Percentiles rank a stretch among this genome's conserved stretches.
Evolutionary conservation across 2,888 invertebrate species (phyloP).

Genomic region (Drosophila ochracea): DNA sequence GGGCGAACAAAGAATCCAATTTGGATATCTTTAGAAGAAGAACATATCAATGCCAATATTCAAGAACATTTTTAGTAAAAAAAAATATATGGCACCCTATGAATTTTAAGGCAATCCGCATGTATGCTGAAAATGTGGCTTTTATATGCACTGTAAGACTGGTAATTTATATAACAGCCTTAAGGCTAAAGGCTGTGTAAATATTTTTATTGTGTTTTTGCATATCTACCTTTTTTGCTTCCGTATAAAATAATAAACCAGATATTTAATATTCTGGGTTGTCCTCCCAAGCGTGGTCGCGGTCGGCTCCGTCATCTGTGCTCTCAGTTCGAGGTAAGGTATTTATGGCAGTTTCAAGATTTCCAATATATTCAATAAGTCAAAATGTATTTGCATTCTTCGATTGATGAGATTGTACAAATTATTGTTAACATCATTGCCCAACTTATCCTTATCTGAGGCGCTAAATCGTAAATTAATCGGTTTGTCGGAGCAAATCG

Average conservation of each 20-base stretch:
- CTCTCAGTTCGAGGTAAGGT: neutral
- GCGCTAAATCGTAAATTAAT: neutral
- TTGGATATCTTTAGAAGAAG: neutral
- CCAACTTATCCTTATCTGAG: neutral
- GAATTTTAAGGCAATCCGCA: neutral
- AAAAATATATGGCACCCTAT: neutral
- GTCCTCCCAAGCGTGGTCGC: neutral
- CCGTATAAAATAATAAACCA: neutral
- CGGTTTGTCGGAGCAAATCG: slow-evolving; percentile 11
- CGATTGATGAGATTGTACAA: neutral
- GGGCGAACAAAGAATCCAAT: neutral
- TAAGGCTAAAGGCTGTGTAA: neutral
- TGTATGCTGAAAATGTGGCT: neutral
- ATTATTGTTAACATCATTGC: neutral
- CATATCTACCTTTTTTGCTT: neutral
- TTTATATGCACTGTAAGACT: neutral
- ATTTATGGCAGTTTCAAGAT: neutral
- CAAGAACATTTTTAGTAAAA: neutral
- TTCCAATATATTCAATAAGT: neutral
- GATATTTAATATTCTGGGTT: neutral
- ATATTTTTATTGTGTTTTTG: neutral
- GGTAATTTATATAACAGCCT: neutral
- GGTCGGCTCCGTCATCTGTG: neutral
- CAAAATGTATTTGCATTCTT: neutral
- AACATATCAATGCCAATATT: neutral